phyloP scores from a whole-genome alignment of 2,797 vertebrate species.

The Alexandromys oeconomus region DNA sequence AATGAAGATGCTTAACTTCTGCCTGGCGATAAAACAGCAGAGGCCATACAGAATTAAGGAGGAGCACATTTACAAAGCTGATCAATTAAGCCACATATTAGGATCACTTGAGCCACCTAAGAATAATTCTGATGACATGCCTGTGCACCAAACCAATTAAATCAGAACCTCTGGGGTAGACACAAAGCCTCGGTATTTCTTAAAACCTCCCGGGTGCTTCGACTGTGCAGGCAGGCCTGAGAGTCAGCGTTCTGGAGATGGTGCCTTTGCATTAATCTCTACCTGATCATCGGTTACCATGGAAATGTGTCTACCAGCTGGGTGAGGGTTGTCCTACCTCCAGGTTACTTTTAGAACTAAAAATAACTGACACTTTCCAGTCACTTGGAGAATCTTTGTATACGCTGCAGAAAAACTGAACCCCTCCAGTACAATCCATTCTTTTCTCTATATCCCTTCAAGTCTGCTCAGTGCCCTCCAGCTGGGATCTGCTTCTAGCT shows the following conservation, averaged over 20 bases:
- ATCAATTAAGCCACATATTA: constrained; percentile 21
- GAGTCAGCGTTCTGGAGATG: constrained; percentile 23
- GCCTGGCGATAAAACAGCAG: neutral
- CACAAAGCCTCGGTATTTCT: neutral
- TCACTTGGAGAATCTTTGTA: constrained; percentile 22
- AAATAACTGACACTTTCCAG: constrained; percentile 70
- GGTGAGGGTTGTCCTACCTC: constrained; percentile 38
- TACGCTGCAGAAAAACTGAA: neutral
- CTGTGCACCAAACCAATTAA: constrained; percentile 51
- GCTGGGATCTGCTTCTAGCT: neutral
- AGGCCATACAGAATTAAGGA: neutral
- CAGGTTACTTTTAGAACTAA: constrained; percentile 70
- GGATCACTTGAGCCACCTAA: constrained; percentile 16
- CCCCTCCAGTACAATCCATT: neutral
- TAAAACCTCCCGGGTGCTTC: neutral
- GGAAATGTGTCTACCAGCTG: constrained; percentile 67
- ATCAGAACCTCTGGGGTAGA: neutral
- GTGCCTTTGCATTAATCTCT: constrained; percentile 62
- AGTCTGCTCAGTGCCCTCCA: neutral
- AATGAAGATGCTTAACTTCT: neutral
- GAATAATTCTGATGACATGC: neutral
- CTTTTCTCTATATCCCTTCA: neutral
- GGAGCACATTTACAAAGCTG: neutral
- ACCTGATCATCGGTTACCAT: constrained; percentile 70
- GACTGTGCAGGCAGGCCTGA: neutral